These are phyloP conservation scores for Gallinago solitaria DNA, from an alignment of 2,797 vertebrate species.

Conservation along the genomic window DNA sequence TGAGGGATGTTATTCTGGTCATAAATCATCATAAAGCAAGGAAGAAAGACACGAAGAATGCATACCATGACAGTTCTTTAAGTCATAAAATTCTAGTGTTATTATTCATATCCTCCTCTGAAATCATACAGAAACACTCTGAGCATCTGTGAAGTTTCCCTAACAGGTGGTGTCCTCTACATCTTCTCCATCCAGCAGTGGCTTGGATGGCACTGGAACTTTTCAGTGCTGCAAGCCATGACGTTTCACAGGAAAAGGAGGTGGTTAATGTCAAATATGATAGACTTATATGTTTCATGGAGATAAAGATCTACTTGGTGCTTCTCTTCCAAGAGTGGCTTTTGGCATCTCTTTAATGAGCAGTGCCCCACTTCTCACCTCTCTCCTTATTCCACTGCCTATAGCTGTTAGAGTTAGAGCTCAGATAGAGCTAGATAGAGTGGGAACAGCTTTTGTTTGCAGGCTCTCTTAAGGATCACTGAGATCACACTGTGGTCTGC, in stretches of 20 bases:
- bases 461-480: neutral
- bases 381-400: neutral
- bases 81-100: neutral
- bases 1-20: neutral
- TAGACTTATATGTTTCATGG: neutral
- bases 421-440: neutral
- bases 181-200: neutral
- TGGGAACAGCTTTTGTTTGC: neutral
- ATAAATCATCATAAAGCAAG: neutral
- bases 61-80: neutral
- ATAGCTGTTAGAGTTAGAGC: neutral
- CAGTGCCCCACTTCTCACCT: neutral
- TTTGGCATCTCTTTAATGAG: neutral
- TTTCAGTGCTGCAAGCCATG: neutral
- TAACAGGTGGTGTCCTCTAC: neutral
- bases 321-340: neutral
- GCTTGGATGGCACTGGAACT: neutral
- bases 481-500: neutral
- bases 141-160: neutral
- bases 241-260: neutral
- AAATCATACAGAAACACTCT: neutral
- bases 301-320: neutral
- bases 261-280: neutral
- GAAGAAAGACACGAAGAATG: neutral
- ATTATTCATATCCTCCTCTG: neutral